Evolutionary conservation across 2,797 vertebrate species (phyloP).

Genomic region (Leptoclinus maculatus): DNA sequence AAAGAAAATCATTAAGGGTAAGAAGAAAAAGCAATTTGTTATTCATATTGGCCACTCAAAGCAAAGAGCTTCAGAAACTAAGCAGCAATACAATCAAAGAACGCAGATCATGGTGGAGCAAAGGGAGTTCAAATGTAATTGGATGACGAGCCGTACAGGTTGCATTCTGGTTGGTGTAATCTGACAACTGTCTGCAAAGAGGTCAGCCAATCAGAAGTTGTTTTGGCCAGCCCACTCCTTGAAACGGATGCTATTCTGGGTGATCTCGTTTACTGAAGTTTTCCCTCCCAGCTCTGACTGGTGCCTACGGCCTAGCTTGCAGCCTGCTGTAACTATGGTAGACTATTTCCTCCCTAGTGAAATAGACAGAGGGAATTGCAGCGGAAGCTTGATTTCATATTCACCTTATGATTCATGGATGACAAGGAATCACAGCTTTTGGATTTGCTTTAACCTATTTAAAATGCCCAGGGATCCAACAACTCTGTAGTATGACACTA

Average conservation of each 20-base stretch:
- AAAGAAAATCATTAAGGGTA: slow-evolving; percentile 21
- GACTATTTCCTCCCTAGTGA: slow-evolving; percentile 52
- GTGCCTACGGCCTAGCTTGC: slow-evolving; percentile 61
- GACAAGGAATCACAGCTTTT: slow-evolving; percentile 46
- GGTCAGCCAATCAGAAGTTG: slow-evolving; percentile 55
- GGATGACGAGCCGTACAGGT: slow-evolving; percentile 10
- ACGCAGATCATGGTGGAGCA: slow-evolving; percentile 6
- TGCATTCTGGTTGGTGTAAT: slow-evolving; percentile 29
- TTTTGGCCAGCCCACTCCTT: slow-evolving; percentile 40
- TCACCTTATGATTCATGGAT: slow-evolving; percentile 51
- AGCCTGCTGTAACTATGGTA: slow-evolving; percentile 58
- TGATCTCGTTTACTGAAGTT: slow-evolving; percentile 41
- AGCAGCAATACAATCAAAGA: slow-evolving; percentile 10
- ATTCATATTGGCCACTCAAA: slow-evolving; percentile 22
- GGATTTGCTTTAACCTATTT: slow-evolving; percentile 20
- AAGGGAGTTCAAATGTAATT: slow-evolving; percentile 24
- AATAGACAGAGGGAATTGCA: slow-evolving; percentile 46
- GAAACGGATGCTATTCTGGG: slow-evolving; percentile 56
- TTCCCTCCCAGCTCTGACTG: slow-evolving; percentile 61
- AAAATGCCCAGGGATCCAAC: slow-evolving; percentile 20
- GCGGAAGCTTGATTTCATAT: slow-evolving; percentile 57
- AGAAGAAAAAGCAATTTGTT: slow-evolving; percentile 40
- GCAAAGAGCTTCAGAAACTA: slow-evolving; percentile 29
- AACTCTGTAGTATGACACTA: background rate
- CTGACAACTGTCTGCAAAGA: slow-evolving; percentile 40